Conservation (phyloP, 2,113 vertebrate species). For the Megaleporinus macrocephalus region DNA sequence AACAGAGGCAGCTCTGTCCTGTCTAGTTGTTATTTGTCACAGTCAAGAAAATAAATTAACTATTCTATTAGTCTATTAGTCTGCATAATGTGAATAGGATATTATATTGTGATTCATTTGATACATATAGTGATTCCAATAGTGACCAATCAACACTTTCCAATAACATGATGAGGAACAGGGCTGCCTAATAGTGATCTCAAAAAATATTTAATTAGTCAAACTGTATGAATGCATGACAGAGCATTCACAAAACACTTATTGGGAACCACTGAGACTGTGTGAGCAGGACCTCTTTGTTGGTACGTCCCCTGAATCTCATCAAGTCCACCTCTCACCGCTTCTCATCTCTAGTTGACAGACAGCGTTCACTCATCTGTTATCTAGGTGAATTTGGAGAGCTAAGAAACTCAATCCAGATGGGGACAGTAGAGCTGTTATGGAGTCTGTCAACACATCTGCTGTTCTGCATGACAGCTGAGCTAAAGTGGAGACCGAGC, state of each 20-base stretch:
- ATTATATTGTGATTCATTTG: too few relatives aligned
- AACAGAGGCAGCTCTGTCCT: too few relatives aligned
- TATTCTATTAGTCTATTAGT: too few relatives aligned
- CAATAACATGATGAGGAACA: background rate
- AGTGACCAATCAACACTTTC: too few relatives aligned
- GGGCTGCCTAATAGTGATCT: background rate
- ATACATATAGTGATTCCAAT: too few relatives aligned
- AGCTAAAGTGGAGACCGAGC: constrained; percentile 35
- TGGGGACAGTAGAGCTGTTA: constrained; percentile 47
- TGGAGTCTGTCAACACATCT: constrained; percentile 67
- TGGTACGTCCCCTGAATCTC: background rate
- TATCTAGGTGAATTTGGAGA: constrained; percentile 17
- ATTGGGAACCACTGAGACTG: background rate
- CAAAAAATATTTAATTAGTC: background rate
- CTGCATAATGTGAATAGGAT: too few relatives aligned
- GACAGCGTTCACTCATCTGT: constrained; percentile 21
- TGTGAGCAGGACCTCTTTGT: background rate
- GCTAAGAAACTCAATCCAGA: constrained; percentile 68
- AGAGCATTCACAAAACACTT: background rate
- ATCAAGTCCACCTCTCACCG: background rate
- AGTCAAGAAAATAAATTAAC: too few relatives aligned
- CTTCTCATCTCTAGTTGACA: constrained; percentile 35
- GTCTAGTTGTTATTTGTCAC: too few relatives aligned
- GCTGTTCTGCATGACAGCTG: constrained; percentile 60
- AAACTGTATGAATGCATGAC: background rate